Evolutionary conservation across 1,140 invertebrate genomes (phyloP).

Genomic region (Anagrus nilaparvatae): DNA sequence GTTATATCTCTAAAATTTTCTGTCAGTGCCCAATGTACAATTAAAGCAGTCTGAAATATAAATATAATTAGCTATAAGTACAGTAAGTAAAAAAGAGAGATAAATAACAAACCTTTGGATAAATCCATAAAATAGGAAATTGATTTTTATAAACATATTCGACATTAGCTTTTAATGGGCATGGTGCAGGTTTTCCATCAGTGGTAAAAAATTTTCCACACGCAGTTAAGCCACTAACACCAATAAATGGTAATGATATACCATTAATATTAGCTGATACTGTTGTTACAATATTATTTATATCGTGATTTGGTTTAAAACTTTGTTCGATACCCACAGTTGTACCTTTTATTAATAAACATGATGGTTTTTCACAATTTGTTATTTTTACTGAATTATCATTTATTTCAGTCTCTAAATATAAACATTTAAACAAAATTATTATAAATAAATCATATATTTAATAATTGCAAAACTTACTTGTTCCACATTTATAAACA

Average conservation of each 20-base stretch:
- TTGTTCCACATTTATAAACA: no score
- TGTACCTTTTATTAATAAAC: conserved; percentile 52
- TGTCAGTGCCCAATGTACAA: conserved; percentile 52
- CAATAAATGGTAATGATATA: conserved; percentile 59
- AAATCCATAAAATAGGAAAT: conserved; percentile 54
- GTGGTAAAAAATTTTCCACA: conserved; percentile 48
- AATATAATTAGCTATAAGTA: conserved; percentile 3
- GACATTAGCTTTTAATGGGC: conserved; percentile 53
- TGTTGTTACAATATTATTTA: conserved; percentile 39
- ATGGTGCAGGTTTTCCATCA: conserved; percentile 47
- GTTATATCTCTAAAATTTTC: conserved; percentile 36
- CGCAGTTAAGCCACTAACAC: conserved; percentile 59
- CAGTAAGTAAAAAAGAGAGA: neutral
- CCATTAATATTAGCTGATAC: conserved; percentile 51
- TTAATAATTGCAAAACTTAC: no score
- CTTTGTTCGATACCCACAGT: conserved; percentile 43
- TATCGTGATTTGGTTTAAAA: conserved; percentile 46
- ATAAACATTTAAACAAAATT: no score
- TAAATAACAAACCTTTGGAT: conserved; percentile 48
- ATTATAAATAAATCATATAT: no score
- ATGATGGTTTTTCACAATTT: conserved; percentile 51
- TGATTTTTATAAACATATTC: conserved; percentile 59
- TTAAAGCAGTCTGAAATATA: conserved; percentile 38
- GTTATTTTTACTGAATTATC: conserved; percentile 48
- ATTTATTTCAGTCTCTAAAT: no score